phyloP scores from a whole-genome alignment of 2,888 invertebrate genomes.

The Scelioninae gen. 2 region DNA sequence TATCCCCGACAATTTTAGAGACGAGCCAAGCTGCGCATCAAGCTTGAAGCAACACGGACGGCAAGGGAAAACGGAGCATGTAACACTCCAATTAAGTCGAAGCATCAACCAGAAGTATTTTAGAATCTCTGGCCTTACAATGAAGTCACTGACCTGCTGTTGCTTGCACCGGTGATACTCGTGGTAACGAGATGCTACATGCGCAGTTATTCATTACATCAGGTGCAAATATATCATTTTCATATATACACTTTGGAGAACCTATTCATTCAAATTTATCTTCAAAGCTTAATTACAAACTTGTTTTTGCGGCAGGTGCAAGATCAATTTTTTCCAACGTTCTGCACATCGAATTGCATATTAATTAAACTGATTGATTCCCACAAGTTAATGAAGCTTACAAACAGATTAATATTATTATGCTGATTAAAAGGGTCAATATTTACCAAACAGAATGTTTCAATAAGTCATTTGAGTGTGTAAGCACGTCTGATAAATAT shows the following conservation, averaged over 20 bases:
- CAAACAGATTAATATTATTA: no score
- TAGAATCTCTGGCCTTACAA: constrained; percentile 65
- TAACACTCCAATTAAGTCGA: constrained; percentile 71
- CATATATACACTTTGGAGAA: neutral
- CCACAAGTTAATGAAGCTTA: no score
- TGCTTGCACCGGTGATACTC: constrained; percentile 17
- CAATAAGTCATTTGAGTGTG: no score
- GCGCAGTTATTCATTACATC: constrained; percentile 8
- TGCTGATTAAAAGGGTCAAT: no score
- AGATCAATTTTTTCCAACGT: neutral
- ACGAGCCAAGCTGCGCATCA: constrained; percentile 37
- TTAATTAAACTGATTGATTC: constrained; percentile 2
- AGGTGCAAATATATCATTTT: constrained; percentile 6
- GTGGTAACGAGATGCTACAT: constrained; percentile 31
- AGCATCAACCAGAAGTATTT: constrained; percentile 67
- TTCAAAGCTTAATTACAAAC: constrained; percentile 1
- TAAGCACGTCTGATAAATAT: no score
- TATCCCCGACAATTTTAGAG: constrained; percentile 63
- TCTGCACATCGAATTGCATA: neutral
- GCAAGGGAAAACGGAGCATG: constrained; percentile 65
- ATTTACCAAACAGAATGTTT: no score
- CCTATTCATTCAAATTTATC: constrained; percentile 3
- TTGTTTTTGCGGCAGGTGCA: neutral
- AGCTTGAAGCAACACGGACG: constrained; percentile 23
- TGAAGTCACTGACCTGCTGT: constrained; percentile 60